phyloP scores from a whole-genome alignment of 2,113 vertebrate genomes.

The Elachura formosa region DNA sequence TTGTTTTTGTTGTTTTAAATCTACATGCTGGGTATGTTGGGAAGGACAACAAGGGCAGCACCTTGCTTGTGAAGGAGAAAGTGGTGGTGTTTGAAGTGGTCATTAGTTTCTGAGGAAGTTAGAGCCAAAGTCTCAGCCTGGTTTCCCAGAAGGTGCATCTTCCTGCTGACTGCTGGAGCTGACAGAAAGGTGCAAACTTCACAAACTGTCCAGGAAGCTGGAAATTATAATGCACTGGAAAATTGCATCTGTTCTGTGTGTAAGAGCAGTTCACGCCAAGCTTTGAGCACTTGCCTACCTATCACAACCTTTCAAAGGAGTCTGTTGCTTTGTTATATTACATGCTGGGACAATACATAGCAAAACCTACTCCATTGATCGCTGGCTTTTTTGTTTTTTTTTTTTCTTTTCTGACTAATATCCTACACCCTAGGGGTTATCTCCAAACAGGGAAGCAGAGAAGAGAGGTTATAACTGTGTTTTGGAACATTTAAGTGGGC shows the following conservation, averaged over 20 bases:
- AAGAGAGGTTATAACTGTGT: background rate
- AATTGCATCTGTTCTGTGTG: background rate
- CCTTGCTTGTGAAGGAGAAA: background rate
- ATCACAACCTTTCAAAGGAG: background rate
- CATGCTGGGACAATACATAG: background rate
- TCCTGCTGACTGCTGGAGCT: background rate
- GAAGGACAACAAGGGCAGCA: background rate
- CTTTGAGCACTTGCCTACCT: background rate
- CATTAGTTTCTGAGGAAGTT: background rate
- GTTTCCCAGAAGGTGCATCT: background rate
- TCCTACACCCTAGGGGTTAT: background rate
- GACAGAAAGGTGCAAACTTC: background rate
- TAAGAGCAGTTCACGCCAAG: background rate
- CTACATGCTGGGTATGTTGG: background rate
- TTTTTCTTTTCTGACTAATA: background rate
- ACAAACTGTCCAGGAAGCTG: background rate
- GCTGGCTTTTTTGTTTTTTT: background rate
- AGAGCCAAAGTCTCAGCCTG: background rate
- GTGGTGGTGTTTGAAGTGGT: background rate
- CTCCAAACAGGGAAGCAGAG: background rate
- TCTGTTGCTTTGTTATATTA: background rate
- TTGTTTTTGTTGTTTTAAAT: conserved; percentile 12
- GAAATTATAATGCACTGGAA: background rate
- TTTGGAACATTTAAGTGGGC: background rate
- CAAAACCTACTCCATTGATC: background rate